Evolutionary conservation across 2,888 invertebrate genomes (phyloP), one percentile per base, ranked within the genome.

Genomic region (Acheta domesticus): DNA sequence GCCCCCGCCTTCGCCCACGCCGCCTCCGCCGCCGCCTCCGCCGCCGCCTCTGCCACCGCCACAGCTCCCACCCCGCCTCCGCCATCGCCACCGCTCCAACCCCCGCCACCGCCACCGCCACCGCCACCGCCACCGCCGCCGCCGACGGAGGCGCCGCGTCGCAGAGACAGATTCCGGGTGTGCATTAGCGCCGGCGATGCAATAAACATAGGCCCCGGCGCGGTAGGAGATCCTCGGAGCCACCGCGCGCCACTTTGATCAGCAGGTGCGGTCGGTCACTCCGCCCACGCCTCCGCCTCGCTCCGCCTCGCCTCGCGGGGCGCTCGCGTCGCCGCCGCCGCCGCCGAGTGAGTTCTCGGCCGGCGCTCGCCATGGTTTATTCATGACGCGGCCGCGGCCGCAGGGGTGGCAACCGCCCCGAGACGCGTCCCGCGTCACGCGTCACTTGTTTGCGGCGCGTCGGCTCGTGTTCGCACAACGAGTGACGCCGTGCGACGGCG

Each of bases 1-100:
- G 36, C 36, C 8, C 0, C 36, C 1, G n/a, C 36, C 8, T 8
- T 8, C 5, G 0, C 5, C 8, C 36, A 1, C 5, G 5, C 5
- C 36, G 36, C 1, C 36, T 8, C n/a, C n/a, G 36, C 8, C 36
- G 36, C 36, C 36, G 36, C 5, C 36, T 1, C 36, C 8, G 36
- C 36, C 36, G 8, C 36, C n/a, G n/a, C n/a, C n/a, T n/a, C n/a
- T n/a, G n/a, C n/a, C n/a, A n/a, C 36, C 8, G 1, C 1, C 36
- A 36, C 36, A 8, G n/a, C 0, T 5, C 5, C 8, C 36, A 0
- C 36, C 36, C 5, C 36, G 5, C 36, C 36, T 36, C 36, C 8
- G 36, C 36, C 8, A 8, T 8, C 36, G 36, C 5, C 36, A 4
- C 36, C 8, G 36, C 36, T n/a, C n/a, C n/a, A n/a, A n/a, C 36